Conservation (phyloP, 2,113 vertebrate species). For the Urocolius indicus region DNA sequence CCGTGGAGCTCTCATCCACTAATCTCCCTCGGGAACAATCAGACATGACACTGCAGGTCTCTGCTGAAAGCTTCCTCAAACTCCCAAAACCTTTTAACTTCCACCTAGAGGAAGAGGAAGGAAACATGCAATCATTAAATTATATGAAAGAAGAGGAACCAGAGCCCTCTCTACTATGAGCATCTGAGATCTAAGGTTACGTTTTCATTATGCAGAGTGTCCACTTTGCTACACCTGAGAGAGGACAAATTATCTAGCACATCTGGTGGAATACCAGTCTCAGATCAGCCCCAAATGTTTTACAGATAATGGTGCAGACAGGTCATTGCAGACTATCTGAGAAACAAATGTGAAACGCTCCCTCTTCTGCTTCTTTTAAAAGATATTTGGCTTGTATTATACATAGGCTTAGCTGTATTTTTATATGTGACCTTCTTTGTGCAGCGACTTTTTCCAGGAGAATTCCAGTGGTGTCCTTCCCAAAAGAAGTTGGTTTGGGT, state of each 20-base stretch:
- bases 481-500: rapidly evolving
- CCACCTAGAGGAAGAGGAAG: neutral
- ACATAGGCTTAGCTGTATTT: neutral
- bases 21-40: neutral
- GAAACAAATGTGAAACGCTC: neutral
- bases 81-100: neutral
- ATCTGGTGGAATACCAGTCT: neutral
- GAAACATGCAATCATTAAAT: neutral
- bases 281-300: neutral
- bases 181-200: neutral
- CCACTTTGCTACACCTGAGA: neutral
- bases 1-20: neutral
- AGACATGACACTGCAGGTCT: neutral
- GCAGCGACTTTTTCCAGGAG: neutral
- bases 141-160: neutral
- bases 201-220: neutral
- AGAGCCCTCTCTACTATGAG: neutral
- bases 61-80: neutral
- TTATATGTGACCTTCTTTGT: neutral
- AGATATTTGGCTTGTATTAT: neutral
- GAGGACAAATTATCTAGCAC: neutral
- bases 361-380: neutral
- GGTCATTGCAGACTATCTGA: neutral
- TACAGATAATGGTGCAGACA: neutral
- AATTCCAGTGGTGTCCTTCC: neutral